Evolutionary conservation across 2,113 vertebrate species (phyloP).

Genomic region (Oophaga pumilio): DNA sequence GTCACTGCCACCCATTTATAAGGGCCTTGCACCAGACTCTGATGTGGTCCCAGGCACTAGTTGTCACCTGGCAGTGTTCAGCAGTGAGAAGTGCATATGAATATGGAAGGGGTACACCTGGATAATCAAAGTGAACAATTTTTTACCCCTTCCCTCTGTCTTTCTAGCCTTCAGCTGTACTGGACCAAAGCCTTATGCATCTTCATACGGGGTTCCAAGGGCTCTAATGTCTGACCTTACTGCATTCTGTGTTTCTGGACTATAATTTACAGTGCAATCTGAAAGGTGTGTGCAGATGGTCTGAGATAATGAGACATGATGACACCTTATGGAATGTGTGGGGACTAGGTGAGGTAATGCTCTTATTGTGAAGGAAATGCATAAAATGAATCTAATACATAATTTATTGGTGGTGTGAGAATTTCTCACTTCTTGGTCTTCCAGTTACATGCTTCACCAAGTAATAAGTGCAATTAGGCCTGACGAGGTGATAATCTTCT

Average conservation of each 20-base stretch:
- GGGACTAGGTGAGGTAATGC: neutral
- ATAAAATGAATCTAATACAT: slow-evolving; percentile 21
- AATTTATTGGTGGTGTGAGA: slow-evolving; percentile 18
- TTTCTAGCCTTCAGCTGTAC: no score
- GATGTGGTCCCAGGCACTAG: no score
- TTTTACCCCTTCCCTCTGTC: no score
- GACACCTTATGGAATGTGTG: neutral
- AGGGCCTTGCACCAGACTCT: no score
- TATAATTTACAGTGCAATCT: neutral
- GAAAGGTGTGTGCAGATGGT: neutral
- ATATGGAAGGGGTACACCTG: no score
- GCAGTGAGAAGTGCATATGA: no score
- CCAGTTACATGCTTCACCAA: neutral
- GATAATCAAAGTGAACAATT: no score
- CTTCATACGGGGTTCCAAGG: no score
- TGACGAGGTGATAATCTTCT: slow-evolving; percentile 14
- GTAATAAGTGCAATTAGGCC: neutral
- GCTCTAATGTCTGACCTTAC: no score
- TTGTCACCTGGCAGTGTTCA: no score
- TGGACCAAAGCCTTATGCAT: no score
- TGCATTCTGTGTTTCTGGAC: neutral
- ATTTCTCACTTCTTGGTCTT: neutral
- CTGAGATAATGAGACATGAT: neutral
- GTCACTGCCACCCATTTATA: no score
- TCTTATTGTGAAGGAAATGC: slow-evolving; percentile 8